Conservation (phyloP, 1,140 invertebrate genomes). For the Drosophila melanica region DNA sequence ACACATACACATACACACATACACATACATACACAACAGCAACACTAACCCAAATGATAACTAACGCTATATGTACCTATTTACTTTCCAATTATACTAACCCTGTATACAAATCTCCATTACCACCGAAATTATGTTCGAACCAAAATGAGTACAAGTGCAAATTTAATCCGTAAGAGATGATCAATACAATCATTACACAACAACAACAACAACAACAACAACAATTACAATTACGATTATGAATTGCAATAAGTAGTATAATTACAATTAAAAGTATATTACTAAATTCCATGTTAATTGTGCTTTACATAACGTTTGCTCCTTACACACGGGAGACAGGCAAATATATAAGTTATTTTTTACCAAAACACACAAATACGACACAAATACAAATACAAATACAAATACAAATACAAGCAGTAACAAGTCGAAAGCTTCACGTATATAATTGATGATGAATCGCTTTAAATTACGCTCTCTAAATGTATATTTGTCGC, state of each 20-base stretch:
- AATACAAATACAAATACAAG: conserved; percentile 32
- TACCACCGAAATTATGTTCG: neutral
- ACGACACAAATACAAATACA: conserved; percentile 29
- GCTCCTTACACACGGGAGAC: conserved; percentile 3
- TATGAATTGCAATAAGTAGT: neutral
- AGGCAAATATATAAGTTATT: neutral
- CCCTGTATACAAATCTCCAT: conserved; percentile 10
- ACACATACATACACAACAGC: conserved; percentile 17
- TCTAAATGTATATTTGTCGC: conserved; percentile 42
- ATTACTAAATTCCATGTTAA: conserved; percentile 5
- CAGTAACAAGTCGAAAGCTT: conserved; percentile 43
- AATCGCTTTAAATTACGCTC: conserved; percentile 70
- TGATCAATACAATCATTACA: neutral
- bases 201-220: neutral
- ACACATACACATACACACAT: conserved; percentile 10
- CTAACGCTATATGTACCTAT: conserved; percentile 64
- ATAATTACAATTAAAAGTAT: neutral
- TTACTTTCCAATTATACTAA: conserved; percentile 71
- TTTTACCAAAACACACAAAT: conserved; percentile 3
- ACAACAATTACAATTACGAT: conserved; percentile 7
- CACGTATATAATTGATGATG: conserved; percentile 58
- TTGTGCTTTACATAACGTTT: conserved; percentile 25
- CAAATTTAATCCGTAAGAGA: neutral
- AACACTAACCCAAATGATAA: conserved; percentile 41
- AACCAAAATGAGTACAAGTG: neutral